phyloP scores from a whole-genome alignment of 2,113 vertebrate genomes.

The Mellivora capensis region DNA sequence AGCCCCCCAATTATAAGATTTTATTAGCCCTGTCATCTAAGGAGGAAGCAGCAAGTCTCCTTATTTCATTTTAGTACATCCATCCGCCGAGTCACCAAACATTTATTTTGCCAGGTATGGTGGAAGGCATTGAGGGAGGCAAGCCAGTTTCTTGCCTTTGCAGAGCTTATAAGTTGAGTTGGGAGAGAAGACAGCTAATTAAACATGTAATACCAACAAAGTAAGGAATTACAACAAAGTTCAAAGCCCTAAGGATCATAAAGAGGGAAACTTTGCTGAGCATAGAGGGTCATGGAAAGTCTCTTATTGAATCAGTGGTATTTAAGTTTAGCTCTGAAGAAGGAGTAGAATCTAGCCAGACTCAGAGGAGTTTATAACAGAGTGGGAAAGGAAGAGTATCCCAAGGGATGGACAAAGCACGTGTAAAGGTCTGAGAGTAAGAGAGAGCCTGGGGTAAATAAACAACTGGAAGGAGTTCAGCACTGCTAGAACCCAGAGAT shows the following conservation, averaged over 20 bases:
- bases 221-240: background rate
- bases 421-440: slow-evolving; percentile 1
- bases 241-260: slow-evolving; percentile 1
- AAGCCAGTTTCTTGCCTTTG: background rate
- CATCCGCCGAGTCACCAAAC: background rate
- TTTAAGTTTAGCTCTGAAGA: background rate
- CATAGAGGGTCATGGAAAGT: background rate
- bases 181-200: background rate
- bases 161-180: background rate
- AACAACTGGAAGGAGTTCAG: background rate
- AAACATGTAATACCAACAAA: background rate
- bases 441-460: background rate
- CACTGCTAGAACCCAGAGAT: background rate
- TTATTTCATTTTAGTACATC: background rate
- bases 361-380: background rate
- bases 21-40: background rate
- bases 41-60: background rate
- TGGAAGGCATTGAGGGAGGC: background rate
- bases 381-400: background rate
- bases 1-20: background rate
- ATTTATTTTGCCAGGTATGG: background rate
- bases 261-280: background rate
- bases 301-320: background rate
- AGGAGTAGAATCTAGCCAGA: background rate
- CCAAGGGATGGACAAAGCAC: background rate